phyloP scores from a whole-genome alignment of 2,888 invertebrate species.

The Polia nebulosa region DNA sequence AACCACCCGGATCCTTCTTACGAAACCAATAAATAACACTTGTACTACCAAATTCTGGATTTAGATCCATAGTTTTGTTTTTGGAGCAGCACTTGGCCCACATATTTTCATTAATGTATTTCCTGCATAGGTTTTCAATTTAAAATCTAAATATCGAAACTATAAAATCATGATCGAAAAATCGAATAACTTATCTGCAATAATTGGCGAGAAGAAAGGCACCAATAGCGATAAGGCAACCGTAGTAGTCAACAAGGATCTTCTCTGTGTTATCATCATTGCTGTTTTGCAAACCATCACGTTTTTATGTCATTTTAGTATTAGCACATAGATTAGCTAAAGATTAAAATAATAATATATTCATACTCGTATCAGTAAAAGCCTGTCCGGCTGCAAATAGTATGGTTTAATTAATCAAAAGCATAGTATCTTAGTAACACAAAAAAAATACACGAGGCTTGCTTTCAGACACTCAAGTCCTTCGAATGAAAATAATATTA shows the following conservation, averaged over 20 bases:
- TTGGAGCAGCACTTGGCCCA: background rate
- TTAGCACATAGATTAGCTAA: constrained; percentile 4
- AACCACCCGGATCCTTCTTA: constrained; percentile 32
- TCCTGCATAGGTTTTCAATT: too few species aligned
- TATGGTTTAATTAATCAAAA: background rate
- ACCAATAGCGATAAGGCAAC: background rate
- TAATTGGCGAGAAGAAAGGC: background rate
- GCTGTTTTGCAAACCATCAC: background rate
- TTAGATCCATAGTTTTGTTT: background rate
- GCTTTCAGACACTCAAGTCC: background rate
- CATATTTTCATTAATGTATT: background rate
- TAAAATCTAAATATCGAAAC: background rate
- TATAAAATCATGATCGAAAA: background rate
- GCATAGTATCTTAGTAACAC: background rate
- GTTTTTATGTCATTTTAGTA: background rate
- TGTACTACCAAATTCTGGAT: background rate
- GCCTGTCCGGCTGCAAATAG: constrained; percentile 18
- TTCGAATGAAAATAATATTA: background rate
- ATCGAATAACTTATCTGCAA: background rate
- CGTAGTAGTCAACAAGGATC: background rate
- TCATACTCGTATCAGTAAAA: constrained; percentile 15
- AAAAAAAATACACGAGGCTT: constrained; percentile 4
- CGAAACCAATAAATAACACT: constrained; percentile 4
- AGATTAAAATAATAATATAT: constrained; percentile 9
- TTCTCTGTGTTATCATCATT: background rate